Evolutionary conservation across 2,888 invertebrate species (phyloP).

Genomic region (Callosobruchus maculatus): DNA sequence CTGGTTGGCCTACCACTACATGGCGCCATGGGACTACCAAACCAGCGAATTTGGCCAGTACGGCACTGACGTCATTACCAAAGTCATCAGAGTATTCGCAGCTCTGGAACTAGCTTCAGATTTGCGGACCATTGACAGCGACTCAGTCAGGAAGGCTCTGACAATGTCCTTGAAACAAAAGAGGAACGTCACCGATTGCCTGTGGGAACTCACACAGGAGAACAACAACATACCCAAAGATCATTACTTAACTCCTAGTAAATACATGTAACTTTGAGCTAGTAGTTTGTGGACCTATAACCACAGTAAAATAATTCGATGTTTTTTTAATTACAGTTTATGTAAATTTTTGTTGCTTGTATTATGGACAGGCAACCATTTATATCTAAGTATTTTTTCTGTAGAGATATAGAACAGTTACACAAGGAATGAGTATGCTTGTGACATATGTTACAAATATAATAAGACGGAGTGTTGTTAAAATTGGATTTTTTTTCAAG

Average conservation of each 20-base stretch:
- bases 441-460: too few species aligned
- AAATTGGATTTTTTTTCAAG: too few species aligned
- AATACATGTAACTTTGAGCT: background rate
- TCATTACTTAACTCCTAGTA: background rate
- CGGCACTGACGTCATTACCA: slow-evolving; percentile 62
- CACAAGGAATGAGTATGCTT: too few species aligned
- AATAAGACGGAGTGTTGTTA: too few species aligned
- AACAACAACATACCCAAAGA: slow-evolving; percentile 2
- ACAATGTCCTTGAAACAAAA: slow-evolving; percentile 57
- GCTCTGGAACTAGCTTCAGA: slow-evolving; percentile 64
- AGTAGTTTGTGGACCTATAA: too few species aligned
- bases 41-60: slow-evolving; percentile 79
- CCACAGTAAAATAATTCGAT: too few species aligned
- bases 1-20: slow-evolving; percentile 80
- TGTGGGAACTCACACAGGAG: slow-evolving; percentile 48
- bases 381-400: too few species aligned
- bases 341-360: too few species aligned
- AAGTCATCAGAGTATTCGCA: slow-evolving; percentile 67
- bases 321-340: too few species aligned
- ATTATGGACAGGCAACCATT: too few species aligned
- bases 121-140: slow-evolving; percentile 62
- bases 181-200: slow-evolving; percentile 55
- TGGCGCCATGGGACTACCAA: slow-evolving; percentile 76
- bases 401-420: too few species aligned
- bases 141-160: slow-evolving; percentile 62